phyloP scores from a whole-genome alignment of 2,797 vertebrate species.

The Microctenopoma steveboyesi region DNA sequence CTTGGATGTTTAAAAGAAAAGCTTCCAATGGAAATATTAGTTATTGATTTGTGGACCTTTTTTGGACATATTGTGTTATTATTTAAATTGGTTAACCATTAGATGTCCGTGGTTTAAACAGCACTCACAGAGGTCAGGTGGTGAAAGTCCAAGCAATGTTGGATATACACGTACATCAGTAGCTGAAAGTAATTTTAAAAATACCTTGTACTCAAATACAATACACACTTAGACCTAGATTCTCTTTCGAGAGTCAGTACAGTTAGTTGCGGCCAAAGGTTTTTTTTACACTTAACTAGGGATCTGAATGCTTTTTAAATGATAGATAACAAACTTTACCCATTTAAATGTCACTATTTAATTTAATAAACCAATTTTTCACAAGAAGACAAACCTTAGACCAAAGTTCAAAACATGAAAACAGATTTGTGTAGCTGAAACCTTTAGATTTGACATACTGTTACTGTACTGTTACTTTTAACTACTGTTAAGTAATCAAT shows the following conservation, averaged over 20 bases:
- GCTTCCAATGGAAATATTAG: constrained; percentile 22
- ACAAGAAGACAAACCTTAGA: neutral
- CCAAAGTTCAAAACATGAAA: neutral
- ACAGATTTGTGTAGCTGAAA: neutral
- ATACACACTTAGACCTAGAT: too few species aligned
- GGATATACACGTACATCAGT: neutral
- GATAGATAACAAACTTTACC: too few species aligned
- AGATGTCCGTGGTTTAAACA: constrained; percentile 11
- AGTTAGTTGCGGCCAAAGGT: neutral
- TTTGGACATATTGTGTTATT: constrained; percentile 9
- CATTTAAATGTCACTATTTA: too few species aligned
- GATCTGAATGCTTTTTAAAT: too few species aligned
- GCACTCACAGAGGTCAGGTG: constrained; percentile 2
- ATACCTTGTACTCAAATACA: neutral
- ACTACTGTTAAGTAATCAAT: neutral
- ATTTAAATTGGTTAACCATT: neutral
- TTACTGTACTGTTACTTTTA: too few species aligned
- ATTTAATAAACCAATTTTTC: too few species aligned
- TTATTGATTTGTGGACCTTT: constrained; percentile 25
- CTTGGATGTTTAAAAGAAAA: neutral
- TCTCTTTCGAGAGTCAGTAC: neutral
- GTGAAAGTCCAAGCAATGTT: constrained; percentile 1
- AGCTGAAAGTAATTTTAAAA: neutral
- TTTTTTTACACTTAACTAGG: neutral
- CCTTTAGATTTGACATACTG: too few species aligned